Evolutionary conservation across 2,113 vertebrate species (phyloP).

Genomic region (Raja brachyura): DNA sequence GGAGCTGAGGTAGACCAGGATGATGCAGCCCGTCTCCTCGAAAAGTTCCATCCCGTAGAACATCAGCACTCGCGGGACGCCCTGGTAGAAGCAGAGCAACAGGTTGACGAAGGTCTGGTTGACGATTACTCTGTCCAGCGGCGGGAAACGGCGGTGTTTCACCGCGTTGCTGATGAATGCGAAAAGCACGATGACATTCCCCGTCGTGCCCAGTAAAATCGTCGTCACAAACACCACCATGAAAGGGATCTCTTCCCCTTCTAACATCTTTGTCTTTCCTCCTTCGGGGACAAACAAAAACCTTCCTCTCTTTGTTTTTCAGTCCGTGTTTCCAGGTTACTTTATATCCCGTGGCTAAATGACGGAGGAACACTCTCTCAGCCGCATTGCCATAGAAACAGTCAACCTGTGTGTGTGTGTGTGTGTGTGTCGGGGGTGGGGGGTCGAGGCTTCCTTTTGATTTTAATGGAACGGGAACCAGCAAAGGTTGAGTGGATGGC

Average conservation of each 20-base stretch:
- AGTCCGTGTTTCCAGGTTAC: neutral
- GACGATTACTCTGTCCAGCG: conserved; percentile 41
- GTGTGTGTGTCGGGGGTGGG: neutral
- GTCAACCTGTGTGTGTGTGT: neutral
- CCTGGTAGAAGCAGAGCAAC: conserved; percentile 41
- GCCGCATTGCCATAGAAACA: conserved; percentile 4
- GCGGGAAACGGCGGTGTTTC: conserved; percentile 39
- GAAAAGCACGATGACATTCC: conserved; percentile 41
- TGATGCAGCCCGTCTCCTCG: neutral
- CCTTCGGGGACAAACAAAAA: too few species aligned
- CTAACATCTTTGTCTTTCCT: neutral
- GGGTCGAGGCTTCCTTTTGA: neutral
- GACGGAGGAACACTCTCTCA: neutral
- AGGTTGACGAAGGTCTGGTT: conserved; percentile 43
- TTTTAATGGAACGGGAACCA: neutral
- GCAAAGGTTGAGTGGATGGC: neutral
- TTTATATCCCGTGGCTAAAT: neutral
- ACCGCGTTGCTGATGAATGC: conserved; percentile 41
- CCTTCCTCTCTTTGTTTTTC: neutral
- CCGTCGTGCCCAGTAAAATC: conserved; percentile 37
- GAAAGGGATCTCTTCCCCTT: neutral
- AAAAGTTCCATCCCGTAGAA: neutral
- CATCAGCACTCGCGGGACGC: conserved; percentile 37
- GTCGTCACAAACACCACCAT: neutral
- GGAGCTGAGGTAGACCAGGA: conserved; percentile 38